Evolutionary conservation across 2,888 invertebrate genomes (phyloP), one percentile per base, ranked within the genome.

Genomic region (Drosophila putrida): DNA sequence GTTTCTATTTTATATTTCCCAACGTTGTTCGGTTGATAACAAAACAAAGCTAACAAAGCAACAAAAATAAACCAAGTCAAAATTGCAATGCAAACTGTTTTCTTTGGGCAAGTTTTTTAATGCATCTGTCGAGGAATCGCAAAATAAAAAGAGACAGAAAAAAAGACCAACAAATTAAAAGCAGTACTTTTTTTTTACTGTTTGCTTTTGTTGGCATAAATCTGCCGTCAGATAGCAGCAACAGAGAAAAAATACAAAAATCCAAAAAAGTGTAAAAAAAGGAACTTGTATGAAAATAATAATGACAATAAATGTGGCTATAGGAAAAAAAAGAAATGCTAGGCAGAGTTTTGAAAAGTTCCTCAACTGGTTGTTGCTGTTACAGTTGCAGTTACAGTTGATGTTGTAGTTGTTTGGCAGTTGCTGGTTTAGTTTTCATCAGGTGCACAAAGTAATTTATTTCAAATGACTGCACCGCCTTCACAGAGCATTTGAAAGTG

Each of bases 361-460:
- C 36, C 50, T 51, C 49, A 46, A 46, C 61, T 39, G 50, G 28
- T 35, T 54, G 49, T 39, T 55, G 58, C 31, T 46, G 62, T 47
- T 28, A 13, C 41, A 27, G 59, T 65, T 55, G 59, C 47, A 69
- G 50, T 10, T 31, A 38, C 25, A 57, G 55, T 33, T 53, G 43
- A 6, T 60, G 54, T 31, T 67, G 54, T 41, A 46, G 49, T 61
- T 59, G 65, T 39, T 10, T 36, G 57, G 20, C 64, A 44, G 60
- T 66, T 65, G 54, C 64, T 61, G 69, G 55, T 50, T 75, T 71
- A 78, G 78, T 77, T 82, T 88, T 88, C 86, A 88, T 90, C 89
- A 90, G 90, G 90, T 90, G 90, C 82, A 86, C 80, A 82, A 80
- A 89, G 82, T 86, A 90, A 90, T 89, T 89, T 86, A 90, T 88